Evolutionary conservation across 2,888 invertebrate species (phyloP), one percentile per base, ranked within the genome.

Genomic region (Pristionchus mayeri): DNA sequence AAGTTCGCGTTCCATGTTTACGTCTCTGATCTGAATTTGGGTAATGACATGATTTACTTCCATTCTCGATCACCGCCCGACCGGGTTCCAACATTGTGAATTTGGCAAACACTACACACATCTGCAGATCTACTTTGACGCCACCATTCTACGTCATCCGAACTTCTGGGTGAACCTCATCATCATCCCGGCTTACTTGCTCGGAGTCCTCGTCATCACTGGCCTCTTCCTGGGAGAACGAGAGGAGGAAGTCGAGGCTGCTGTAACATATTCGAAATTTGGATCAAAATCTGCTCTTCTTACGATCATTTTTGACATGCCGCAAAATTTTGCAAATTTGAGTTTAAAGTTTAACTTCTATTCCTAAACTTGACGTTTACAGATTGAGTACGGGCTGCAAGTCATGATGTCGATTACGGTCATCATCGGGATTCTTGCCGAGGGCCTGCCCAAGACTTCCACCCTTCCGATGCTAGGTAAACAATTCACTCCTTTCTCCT

Each of bases 401-500:
- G 44, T 60, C 0, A 80, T 80, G 57, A 80, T 80, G 80, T 80
- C 80, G 40, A 80, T 80, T 24, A 80, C 57, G 9, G 80, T 80
- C 24, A 80, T 80, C 60, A 80, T 57, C 18, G 80, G 80, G 24
- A 80, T 80, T 27, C 37, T 80, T 24, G 80, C 80, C 3, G 80
- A 80, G 21, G 37, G 57, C 27, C 57, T 80, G 0, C 80, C 80
- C 6, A 80, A 80, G 40, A 57, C 80, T 18, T 37, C 40, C 54
- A 16, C 44, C 6, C 40, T 57, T 37, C 80, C 80, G n/a, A 44
- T 57, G 0, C 30, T 80, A 24, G 80, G 80, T 80, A 57, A 40
- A 50, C 48, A 52, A n/a, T n/a, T n/a, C n/a, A n/a, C n/a, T 71
- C n/a, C n/a, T 24, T 40, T 24, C n/a, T 27, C 18, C 21, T 50